phyloP scores from a whole-genome alignment of 2,113 vertebrate species.

The Grallaria varia region DNA sequence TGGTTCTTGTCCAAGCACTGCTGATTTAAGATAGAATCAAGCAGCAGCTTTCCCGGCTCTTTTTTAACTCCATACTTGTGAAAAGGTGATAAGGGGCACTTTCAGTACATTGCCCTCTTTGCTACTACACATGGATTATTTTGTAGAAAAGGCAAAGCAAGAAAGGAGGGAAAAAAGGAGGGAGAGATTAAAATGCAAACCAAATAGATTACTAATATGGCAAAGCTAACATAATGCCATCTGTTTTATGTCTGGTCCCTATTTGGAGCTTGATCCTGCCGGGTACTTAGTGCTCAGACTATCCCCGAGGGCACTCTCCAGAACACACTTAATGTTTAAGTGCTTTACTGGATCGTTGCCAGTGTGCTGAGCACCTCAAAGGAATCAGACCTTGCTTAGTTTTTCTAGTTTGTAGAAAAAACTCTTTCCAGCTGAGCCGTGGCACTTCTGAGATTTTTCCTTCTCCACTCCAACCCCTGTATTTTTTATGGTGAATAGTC shows the following conservation, averaged over 20 bases:
- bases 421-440: not conserved
- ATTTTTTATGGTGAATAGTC: not conserved
- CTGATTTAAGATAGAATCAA: not conserved
- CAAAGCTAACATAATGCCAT: not conserved
- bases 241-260: not conserved
- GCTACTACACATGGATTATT: not conserved
- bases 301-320: not conserved
- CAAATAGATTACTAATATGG: not conserved
- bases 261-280: not conserved
- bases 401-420: conserved; percentile 1
- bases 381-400: not conserved
- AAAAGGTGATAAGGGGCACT: not conserved
- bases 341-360: not conserved
- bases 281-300: not conserved
- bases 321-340: not conserved
- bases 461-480: not conserved
- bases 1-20: not conserved
- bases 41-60: not conserved
- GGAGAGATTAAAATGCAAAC: not conserved
- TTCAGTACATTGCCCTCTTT: not conserved
- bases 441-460: not conserved
- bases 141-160: not conserved
- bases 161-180: not conserved
- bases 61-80: not conserved
- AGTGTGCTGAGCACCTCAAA: not conserved